phyloP scores from a whole-genome alignment of 2,113 vertebrate genomes.

The Arenaria interpres region DNA sequence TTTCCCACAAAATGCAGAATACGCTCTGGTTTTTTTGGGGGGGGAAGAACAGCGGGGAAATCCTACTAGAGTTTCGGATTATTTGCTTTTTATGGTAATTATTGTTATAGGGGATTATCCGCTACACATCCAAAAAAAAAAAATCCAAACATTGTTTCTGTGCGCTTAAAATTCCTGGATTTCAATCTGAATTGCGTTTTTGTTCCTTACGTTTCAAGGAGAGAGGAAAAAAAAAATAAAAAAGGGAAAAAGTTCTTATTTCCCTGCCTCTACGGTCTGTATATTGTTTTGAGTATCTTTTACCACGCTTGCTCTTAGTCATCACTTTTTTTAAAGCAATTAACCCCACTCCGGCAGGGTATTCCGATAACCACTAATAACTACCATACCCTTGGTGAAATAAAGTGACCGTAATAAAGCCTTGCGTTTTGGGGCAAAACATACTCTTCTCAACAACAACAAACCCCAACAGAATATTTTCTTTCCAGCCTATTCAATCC shows the following conservation, averaged over 20 bases:
- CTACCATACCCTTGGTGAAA: neutral
- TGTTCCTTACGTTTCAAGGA: neutral
- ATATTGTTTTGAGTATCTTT: neutral
- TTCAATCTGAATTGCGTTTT: neutral
- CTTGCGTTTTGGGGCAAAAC: neutral
- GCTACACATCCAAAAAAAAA: neutral
- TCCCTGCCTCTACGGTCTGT: neutral
- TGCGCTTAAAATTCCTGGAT: neutral
- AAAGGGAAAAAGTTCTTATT: neutral
- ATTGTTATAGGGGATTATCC: neutral
- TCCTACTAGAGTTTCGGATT: neutral
- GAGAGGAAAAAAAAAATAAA: rapidly evolving
- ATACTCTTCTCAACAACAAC: neutral
- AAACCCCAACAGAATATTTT: too few relatives aligned
- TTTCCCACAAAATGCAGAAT: neutral
- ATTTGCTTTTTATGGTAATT: neutral
- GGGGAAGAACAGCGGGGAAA: neutral
- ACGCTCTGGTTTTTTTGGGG: neutral
- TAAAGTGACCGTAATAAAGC: neutral
- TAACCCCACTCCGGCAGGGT: neutral
- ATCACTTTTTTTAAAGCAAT: neutral
- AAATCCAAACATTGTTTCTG: neutral
- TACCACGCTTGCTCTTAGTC: neutral
- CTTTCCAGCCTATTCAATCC: neutral
- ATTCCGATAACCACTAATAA: neutral